Conservation (phyloP, 2,797 vertebrate species). For the Galagoides demidoff region DNA sequence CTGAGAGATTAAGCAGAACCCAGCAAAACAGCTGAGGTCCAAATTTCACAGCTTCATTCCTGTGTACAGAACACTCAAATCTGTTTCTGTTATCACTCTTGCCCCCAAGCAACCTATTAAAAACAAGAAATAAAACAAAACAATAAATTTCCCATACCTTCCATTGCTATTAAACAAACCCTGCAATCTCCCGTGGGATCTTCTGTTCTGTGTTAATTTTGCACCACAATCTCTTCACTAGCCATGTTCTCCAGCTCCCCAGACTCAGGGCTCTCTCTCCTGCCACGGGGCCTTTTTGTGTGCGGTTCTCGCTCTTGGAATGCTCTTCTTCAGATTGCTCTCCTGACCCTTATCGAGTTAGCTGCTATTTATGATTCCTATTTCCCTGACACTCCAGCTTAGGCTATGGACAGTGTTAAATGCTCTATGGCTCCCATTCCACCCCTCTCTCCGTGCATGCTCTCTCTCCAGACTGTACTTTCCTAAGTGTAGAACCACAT, state of each 20-base stretch:
- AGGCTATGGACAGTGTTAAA: background rate
- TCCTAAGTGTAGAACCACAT: background rate
- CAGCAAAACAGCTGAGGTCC: constrained; percentile 60
- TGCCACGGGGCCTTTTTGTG: background rate
- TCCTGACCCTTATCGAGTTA: background rate
- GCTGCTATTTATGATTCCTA: background rate
- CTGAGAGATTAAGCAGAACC: constrained; percentile 52
- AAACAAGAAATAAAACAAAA: background rate
- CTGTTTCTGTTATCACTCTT: background rate
- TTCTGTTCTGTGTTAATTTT: background rate
- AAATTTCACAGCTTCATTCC: constrained; percentile 23
- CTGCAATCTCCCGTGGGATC: background rate
- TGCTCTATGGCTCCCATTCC: background rate
- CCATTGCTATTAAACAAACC: background rate
- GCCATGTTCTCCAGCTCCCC: background rate
- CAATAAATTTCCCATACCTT: background rate
- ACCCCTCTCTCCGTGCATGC: background rate
- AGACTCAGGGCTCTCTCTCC: background rate
- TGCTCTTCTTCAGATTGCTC: background rate
- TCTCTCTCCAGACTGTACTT: background rate
- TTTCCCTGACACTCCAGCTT: background rate
- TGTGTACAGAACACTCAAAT: background rate
- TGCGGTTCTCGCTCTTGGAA: background rate
- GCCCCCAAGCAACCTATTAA: background rate
- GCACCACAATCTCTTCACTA: background rate